Evolutionary conservation across 2,797 vertebrate genomes (phyloP), one percentile per base, ranked within the genome.

Genomic region (Iguana delicatissima): DNA sequence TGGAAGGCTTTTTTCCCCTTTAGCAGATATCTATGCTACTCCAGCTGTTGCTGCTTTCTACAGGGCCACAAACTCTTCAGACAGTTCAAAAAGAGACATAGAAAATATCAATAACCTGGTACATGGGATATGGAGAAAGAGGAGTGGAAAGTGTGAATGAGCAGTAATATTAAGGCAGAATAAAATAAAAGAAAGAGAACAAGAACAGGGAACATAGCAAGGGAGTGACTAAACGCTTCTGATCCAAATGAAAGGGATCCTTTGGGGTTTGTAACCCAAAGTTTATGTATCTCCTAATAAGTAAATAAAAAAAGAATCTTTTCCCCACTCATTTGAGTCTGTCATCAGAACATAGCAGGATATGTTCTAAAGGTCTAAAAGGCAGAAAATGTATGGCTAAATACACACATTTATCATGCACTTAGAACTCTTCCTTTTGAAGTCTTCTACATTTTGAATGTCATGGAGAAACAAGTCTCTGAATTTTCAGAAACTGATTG

Each of bases 401-500:
- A 74, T 22, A 20, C 7, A 64, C 12, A 35, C 9, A 2, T 20
- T 55, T 83, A 0, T 77, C 16, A 86, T 91, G 42, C 57, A 84
- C 86, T 89, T 3, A 29, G 59, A 0, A 0, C 0, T 80, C 2
- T 42, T 76, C 0, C 62, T 64, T 86, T 87, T 77, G 69, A 80
- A 32, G 6, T 18, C 62, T 7, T 79, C 20, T 79, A 26, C 76
- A 12, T 79, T 79, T 69, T 32, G 26, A 69, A 32, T 69, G 29
- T 69, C 29, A 32, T 69, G 29, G 13, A 29, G 29, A 69, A 32
- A 32, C 29, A 69, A 32, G 20, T 20, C 32, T 74, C 26, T 80
- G 3, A 29, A 73, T 90, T 57, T 85, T 90, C 35, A 86, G 79
- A n/a, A 13, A 50, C 8, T 81, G 24, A n/a, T 77, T 84, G 13